Percentiles rank a stretch among this genome's conserved stretches.
phyloP scores from a whole-genome alignment of 2,888 invertebrate genomes.

The Limnephilus marmoratus region DNA sequence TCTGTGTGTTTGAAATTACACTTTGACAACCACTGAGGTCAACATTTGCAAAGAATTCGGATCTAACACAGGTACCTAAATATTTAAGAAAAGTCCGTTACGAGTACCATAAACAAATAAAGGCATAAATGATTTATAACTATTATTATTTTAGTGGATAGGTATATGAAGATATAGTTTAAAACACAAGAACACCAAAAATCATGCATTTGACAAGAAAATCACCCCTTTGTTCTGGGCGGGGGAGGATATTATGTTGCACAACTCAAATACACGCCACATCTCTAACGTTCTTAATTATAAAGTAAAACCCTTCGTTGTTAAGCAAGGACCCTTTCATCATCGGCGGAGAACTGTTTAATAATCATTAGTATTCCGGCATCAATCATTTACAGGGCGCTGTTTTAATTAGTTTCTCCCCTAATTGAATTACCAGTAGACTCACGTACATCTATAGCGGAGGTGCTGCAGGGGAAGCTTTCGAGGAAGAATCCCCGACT shows the following conservation, averaged over 20 bases:
- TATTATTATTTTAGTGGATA: neutral
- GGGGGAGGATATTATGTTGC: slow-evolving; percentile 36
- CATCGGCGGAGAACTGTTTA: slow-evolving; percentile 61
- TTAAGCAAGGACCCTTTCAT: slow-evolving; percentile 61
- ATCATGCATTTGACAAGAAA: slow-evolving; percentile 37
- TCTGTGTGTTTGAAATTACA: no score
- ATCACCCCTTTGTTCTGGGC: neutral
- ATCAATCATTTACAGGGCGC: slow-evolving; percentile 65
- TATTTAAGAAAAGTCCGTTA: no score
- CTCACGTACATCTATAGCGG: slow-evolving; percentile 47
- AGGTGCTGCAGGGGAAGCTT: neutral
- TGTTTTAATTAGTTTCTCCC: slow-evolving; percentile 65
- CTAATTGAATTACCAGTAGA: slow-evolving; percentile 63
- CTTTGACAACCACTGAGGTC: no score
- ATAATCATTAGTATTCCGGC: slow-evolving; percentile 65
- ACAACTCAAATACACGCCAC: slow-evolving; percentile 34
- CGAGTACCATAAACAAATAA: no score
- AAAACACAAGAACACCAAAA: slow-evolving; percentile 7
- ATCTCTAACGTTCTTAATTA: slow-evolving; percentile 55
- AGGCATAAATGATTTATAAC: no score
- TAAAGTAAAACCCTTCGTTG: slow-evolving; percentile 59
- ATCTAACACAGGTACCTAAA: no score
- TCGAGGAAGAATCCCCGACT: slow-evolving; percentile 18
- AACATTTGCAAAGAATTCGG: no score
- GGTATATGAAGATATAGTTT: neutral